phyloP scores from a whole-genome alignment of 2,888 invertebrate genomes.

The Megaustenia siamemsis region DNA sequence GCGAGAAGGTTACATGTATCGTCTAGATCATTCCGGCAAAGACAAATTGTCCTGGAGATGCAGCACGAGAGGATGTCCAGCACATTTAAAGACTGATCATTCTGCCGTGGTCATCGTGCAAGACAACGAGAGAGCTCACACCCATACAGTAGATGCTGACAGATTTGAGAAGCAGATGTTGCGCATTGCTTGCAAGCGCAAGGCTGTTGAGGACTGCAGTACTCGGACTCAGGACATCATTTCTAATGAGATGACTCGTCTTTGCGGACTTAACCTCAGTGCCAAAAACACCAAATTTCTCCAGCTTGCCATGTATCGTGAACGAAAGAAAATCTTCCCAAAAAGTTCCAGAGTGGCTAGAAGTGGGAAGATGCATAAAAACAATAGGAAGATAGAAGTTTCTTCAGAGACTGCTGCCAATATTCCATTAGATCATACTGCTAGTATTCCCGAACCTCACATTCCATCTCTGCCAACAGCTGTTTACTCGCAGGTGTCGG shows the following conservation, averaged over 20 bases:
- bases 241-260: conserved; percentile 20
- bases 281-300: conserved; percentile 32
- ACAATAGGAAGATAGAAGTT: not conserved
- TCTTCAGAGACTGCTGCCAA: not conserved
- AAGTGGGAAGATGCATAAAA: not conserved
- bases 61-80: conserved; percentile 35
- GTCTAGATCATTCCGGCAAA: conserved; percentile 31
- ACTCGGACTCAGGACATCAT: conserved; percentile 33
- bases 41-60: conserved; percentile 41
- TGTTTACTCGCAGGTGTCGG: not conserved
- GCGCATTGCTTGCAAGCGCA: conserved; percentile 34
- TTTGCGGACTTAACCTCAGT: not conserved
- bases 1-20: conserved; percentile 37
- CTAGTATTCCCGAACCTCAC: conserved; percentile 26
- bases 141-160: conserved; percentile 29
- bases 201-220: conserved; percentile 32
- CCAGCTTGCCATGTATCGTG: conserved; percentile 40
- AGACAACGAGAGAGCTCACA: conserved; percentile 31
- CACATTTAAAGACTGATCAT: conserved; percentile 25
- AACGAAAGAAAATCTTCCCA: conserved; percentile 33
- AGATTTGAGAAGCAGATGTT: conserved; percentile 39
- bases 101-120: conserved; percentile 14
- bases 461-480: conserved; percentile 8
- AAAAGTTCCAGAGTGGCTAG: conserved; percentile 2
- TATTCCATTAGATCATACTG: conserved; percentile 11